Evolutionary conservation across 2,888 invertebrate species (phyloP).

Genomic region (Macropis europaea): DNA sequence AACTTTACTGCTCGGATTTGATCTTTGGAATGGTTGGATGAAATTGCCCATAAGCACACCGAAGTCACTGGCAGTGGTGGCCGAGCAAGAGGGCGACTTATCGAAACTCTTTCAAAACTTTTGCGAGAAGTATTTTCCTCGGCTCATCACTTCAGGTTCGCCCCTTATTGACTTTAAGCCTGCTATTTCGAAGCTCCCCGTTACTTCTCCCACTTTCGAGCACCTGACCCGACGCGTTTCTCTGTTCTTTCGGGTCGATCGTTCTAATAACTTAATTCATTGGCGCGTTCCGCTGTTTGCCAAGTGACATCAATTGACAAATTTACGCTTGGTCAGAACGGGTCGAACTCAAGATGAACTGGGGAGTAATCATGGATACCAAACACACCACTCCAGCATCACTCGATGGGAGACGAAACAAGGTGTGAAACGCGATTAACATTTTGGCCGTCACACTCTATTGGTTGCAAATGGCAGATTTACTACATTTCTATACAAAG

Average conservation of each 20-base stretch:
- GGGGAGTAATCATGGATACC: no score
- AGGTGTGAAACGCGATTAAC: no score
- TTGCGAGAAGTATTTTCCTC: slow-evolving; percentile 50
- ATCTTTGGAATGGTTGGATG: slow-evolving; percentile 46
- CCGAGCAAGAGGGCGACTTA: slow-evolving; percentile 58
- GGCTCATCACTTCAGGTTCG: slow-evolving; percentile 59
- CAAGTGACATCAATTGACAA: slow-evolving; percentile 67
- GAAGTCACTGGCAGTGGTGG: slow-evolving; percentile 37
- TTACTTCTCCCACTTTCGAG: slow-evolving; percentile 31
- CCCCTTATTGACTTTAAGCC: slow-evolving; percentile 68
- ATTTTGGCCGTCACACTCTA: no score
- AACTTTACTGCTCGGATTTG: slow-evolving; percentile 50
- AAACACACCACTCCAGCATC: no score
- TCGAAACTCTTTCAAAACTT: slow-evolving; percentile 62
- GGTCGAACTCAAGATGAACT: no score
- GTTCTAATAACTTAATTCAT: slow-evolving; percentile 59
- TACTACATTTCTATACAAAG: no score
- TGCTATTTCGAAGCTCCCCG: slow-evolving; percentile 47
- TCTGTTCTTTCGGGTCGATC: slow-evolving; percentile 17
- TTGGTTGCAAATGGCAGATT: no score
- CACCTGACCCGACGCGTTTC: slow-evolving; percentile 35
- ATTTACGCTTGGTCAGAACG: slow-evolving; percentile 50
- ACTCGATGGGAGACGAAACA: no score
- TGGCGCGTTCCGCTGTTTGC: slow-evolving; percentile 62
- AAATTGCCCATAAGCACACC: slow-evolving; percentile 58